Evolutionary conservation across 2,888 invertebrate species (phyloP).

Genomic region (Gryllus longicercus): DNA sequence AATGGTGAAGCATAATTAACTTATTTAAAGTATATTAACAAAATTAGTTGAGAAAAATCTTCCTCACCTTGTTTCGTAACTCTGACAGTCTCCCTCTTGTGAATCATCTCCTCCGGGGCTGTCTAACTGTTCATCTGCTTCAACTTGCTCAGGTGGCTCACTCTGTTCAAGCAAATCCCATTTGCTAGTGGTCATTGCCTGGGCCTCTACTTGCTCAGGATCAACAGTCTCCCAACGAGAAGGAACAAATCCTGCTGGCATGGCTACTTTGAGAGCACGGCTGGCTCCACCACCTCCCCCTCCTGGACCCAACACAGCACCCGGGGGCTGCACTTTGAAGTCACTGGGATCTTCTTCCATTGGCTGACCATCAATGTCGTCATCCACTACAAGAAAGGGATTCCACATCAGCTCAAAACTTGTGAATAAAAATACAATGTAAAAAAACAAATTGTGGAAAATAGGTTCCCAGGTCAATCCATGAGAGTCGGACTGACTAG

Average conservation of each 20-base stretch:
- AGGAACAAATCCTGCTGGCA: conserved; percentile 73
- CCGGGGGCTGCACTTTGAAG: conserved; percentile 40
- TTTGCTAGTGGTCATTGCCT: conserved; percentile 82
- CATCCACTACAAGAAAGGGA: conserved; percentile 55
- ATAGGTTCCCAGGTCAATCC: too few relatives aligned
- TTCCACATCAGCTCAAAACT: too few relatives aligned
- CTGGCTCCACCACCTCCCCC: conserved; percentile 42
- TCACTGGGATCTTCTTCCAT: conserved; percentile 51
- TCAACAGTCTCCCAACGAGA: conserved; percentile 97
- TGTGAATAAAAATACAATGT: too few relatives aligned
- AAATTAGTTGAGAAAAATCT: neutral
- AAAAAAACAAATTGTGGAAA: too few relatives aligned
- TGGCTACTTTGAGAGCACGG: conserved; percentile 42
- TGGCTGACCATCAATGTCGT: conserved; percentile 73
- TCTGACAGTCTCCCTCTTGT: conserved; percentile 34
- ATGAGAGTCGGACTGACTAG: too few relatives aligned
- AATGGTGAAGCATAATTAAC: too few relatives aligned
- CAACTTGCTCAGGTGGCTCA: conserved; percentile 41
- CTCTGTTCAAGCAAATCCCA: conserved; percentile 74
- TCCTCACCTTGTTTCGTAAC: conserved; percentile 26
- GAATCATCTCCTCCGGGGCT: conserved; percentile 33
- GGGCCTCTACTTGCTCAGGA: conserved; percentile 74
- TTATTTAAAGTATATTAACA: neutral
- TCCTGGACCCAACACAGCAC: conserved; percentile 34
- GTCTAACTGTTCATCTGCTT: conserved; percentile 30